Base-by-base conservation (phyloP, 2,888 invertebrate species). In the Drosophila recens region DNA sequence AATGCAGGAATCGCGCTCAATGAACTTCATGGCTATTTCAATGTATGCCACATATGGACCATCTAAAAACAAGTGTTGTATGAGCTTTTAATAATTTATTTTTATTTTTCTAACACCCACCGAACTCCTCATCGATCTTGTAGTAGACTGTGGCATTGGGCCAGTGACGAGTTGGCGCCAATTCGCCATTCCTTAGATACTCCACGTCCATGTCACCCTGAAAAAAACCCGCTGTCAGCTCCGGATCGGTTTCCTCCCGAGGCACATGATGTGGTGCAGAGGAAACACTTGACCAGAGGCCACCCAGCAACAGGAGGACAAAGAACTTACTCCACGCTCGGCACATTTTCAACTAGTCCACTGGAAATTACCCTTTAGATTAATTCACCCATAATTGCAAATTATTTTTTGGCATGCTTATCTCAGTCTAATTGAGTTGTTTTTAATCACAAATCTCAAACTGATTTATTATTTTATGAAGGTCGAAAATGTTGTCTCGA, bases 141-240 rank as follows among this genome's bases (percentile, higher is more conserved):
- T 95, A 97, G 6, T 95, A 95, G 1, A 97, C 94, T 3, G 94
- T 93, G 3, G 95, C 96, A 20, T 94, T 93, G 0, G 94, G 93
- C 96, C 96, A 96, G 4, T 94, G 93, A 0, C 93, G 90, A 0
- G 93, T 86, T 38, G 93, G 92, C 0, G 94, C 93, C 10, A 93
- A 91, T 1, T 95, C 79, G 0, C 96, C 96, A 80, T 96, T 96
- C 67, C 95, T 92, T 0, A 77, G 58, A 0, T 64, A 20, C 0
- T 95, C 95, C 68, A 96, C 94, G 23, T 96, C 91, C 77, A 97
- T 96, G 82, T 97, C 97, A 9, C 96, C 96, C 90, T 97, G 95
- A 1, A 94, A 94, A 82, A 96, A 96, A 20, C 94, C 95, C 0
- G 96, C 96, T 79, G 95, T 92, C 87, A 97, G 96, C 87, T 97